Conservation (phyloP, 2,888 invertebrate genomes). For the Cataglyphis livida region DNA sequence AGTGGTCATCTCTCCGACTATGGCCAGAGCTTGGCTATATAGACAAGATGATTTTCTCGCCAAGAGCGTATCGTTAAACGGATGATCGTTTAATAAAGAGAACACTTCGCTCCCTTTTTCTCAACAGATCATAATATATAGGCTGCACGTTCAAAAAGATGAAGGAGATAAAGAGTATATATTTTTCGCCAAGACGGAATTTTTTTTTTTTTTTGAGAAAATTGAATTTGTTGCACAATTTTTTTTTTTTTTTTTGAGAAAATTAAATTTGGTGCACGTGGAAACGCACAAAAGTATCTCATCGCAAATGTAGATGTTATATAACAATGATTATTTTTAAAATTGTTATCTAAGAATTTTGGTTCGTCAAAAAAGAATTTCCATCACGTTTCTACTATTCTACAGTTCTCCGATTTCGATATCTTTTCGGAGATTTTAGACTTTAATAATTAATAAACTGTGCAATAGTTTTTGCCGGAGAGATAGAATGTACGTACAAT, state of each 20-base stretch:
- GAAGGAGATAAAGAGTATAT: not conserved
- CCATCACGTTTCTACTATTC: not conserved
- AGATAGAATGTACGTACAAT: not conserved
- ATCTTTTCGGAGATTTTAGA: not conserved
- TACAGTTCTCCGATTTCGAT: not conserved
- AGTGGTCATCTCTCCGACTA: not conserved
- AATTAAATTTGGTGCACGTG: not conserved
- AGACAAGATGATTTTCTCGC: not conserved
- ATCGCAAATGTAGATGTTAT: not conserved
- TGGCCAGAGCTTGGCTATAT: not conserved
- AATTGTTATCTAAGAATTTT: not conserved
- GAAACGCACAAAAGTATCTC: not conserved
- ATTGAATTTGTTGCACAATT: not conserved
- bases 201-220: not conserved
- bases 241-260: not conserved
- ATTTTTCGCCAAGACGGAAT: not conserved
- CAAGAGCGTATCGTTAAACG: not conserved
- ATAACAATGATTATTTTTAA: not conserved
- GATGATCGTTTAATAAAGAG: slow-evolving; percentile 7
- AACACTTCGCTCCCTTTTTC: not conserved
- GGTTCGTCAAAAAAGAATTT: not conserved
- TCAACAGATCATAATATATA: not conserved
- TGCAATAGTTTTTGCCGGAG: not conserved
- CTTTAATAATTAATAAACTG: slow-evolving; percentile 19
- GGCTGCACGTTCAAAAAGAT: not conserved